Percentiles rank a stretch among this genome's conserved stretches.
Conservation (phyloP, 2,888 invertebrate species). For the Liopterus haemorrhoidalis region DNA sequence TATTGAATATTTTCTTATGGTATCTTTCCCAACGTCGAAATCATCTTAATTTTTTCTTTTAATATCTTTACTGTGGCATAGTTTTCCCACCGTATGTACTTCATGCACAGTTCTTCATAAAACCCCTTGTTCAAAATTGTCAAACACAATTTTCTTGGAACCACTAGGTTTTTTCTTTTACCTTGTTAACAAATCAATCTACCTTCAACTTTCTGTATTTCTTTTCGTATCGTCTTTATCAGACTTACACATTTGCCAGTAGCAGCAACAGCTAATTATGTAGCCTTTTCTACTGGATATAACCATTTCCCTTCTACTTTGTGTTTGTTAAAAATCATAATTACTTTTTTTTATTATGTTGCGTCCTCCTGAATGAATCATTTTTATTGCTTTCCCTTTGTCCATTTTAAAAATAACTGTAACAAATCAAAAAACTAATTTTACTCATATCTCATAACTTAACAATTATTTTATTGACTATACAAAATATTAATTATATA, state of each 20-base stretch:
- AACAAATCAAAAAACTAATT: too few relatives aligned
- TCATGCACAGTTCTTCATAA: background rate
- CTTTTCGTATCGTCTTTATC: background rate
- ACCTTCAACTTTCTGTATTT: background rate
- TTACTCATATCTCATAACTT: too few relatives aligned
- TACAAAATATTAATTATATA: too few relatives aligned
- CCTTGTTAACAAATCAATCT: background rate
- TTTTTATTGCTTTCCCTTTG: background rate
- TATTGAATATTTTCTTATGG: background rate
- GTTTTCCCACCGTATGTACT: background rate
- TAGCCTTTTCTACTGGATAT: background rate
- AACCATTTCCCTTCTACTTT: background rate
- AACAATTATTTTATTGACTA: too few relatives aligned
- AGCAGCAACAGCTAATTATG: background rate
- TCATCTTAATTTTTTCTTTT: background rate
- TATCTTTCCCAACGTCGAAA: background rate
- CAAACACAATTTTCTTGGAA: too few relatives aligned
- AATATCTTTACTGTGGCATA: background rate
- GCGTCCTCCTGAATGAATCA: background rate
- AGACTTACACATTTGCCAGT: background rate
- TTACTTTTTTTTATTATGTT: background rate
- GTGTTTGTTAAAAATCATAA: background rate
- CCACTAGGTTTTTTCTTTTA: background rate
- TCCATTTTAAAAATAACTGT: too few relatives aligned
- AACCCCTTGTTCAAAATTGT: too few relatives aligned